Evolutionary conservation across 2,797 vertebrate genomes (phyloP).

Genomic region (Argentina silus): DNA sequence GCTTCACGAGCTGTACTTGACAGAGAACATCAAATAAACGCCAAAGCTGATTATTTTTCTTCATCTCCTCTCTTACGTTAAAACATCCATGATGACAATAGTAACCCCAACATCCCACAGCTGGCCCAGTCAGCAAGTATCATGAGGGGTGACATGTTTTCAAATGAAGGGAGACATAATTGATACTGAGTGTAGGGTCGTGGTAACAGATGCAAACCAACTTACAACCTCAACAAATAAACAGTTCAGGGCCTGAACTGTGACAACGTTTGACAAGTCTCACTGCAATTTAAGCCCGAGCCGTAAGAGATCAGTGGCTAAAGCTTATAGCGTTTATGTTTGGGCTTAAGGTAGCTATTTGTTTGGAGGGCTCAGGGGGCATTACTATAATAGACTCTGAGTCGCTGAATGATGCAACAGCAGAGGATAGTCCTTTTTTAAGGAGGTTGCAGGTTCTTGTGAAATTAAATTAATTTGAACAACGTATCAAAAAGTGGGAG

Average conservation of each 20-base stretch:
- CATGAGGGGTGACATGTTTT: constrained; percentile 4
- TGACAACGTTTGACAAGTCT: constrained; percentile 43
- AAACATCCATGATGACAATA: constrained; percentile 18
- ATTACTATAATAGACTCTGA: constrained; percentile 46
- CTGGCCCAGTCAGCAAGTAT: constrained; percentile 4
- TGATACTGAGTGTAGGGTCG: background rate
- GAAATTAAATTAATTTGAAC: constrained; percentile 35
- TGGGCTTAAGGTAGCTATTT: constrained; percentile 49
- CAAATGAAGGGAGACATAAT: constrained; percentile 18
- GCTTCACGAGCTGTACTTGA: constrained; percentile 49
- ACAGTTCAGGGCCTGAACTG: constrained; percentile 31
- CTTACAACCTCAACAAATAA: constrained; percentile 43
- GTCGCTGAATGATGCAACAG: constrained; percentile 41
- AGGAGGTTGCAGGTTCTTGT: constrained; percentile 27
- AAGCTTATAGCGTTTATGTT: constrained; percentile 47
- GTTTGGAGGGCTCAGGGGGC: constrained; percentile 45
- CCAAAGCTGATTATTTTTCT: constrained; percentile 18
- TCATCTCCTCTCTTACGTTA: background rate
- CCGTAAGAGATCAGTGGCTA: constrained; percentile 35
- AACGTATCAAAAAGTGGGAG: constrained; percentile 26
- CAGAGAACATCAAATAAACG: constrained; percentile 55
- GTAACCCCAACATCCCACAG: background rate
- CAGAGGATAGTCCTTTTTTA: constrained; percentile 13
- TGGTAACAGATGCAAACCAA: constrained; percentile 40
- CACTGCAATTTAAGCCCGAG: constrained; percentile 32